A percentile compares a stretch with the other conserved stretches of the same genome.
Evolutionary conservation across 2,797 vertebrate species (phyloP).

Genomic region (Cottoperca gobio): DNA sequence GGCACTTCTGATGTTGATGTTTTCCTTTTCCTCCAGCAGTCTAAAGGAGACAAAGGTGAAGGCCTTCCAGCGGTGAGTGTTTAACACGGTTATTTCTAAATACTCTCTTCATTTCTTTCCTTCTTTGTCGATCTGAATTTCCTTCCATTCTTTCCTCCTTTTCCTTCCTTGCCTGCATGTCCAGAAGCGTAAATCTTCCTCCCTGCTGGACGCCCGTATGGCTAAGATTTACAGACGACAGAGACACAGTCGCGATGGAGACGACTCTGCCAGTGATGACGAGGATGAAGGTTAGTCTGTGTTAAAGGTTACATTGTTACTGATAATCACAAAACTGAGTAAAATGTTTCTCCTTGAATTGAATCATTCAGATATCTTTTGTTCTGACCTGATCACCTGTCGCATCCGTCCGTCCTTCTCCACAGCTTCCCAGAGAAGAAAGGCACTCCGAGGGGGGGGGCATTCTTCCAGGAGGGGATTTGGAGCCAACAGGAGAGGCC

Average conservation of each 20-base stretch:
- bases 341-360: too few relatives aligned
- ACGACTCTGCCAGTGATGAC: conserved; percentile 80
- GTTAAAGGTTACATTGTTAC: not conserved
- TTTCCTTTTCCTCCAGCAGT: conserved; percentile 34
- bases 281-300: conserved; percentile 72
- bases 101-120: not conserved
- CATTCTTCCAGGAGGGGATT: conserved; percentile 80
- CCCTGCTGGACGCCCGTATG: conserved; percentile 82
- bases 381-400: not conserved
- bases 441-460: conserved; percentile 72
- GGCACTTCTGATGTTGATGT: not conserved
- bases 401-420: not conserved
- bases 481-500: conserved; percentile 73
- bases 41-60: conserved; percentile 69
- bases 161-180: not conserved
- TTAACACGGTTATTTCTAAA: not conserved
- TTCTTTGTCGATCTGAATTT: not conserved
- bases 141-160: not conserved
- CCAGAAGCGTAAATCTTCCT: conserved; percentile 84
- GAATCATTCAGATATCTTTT: not conserved
- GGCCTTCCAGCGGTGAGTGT: conserved; percentile 64
- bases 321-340: not conserved
- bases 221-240: conserved; percentile 85
- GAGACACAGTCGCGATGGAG: conserved; percentile 81
- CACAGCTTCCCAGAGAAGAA: conserved; percentile 69